Conservation (phyloP, 2,888 invertebrate genomes). For the Lysandra bellargus region DNA sequence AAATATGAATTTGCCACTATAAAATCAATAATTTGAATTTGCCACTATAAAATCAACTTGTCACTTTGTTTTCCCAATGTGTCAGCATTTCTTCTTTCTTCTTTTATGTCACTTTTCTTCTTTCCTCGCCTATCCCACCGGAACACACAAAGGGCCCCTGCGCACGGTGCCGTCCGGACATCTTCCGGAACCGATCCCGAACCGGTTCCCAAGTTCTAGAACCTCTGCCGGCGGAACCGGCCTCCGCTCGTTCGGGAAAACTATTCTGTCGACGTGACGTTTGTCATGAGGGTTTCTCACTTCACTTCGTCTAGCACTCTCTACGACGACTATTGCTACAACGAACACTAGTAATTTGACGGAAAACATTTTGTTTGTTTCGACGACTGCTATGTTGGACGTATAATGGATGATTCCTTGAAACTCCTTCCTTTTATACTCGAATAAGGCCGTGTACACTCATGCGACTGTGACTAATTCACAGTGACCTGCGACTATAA, state of each 20-base stretch:
- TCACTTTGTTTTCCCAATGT: background rate
- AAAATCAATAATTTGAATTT: background rate
- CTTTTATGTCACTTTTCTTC: background rate
- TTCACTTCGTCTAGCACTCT: background rate
- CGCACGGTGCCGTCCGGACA: background rate
- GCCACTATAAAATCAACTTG: background rate
- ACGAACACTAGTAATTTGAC: background rate
- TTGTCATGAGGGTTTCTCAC: background rate
- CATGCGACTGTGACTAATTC: constrained; percentile 7
- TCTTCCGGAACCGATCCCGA: background rate
- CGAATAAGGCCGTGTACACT: constrained; percentile 9
- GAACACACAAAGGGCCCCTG: background rate
- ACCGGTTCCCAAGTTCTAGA: background rate
- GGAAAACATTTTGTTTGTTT: constrained; percentile 14
- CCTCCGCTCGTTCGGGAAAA: constrained; percentile 6
- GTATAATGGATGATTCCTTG: background rate
- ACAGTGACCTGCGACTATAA: background rate
- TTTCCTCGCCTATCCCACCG: background rate
- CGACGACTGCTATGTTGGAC: background rate
- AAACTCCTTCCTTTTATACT: constrained; percentile 9
- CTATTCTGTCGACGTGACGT: background rate
- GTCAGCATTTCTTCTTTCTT: background rate
- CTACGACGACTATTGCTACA: constrained; percentile 10
- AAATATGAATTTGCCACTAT: background rate
- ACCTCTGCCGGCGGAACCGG: background rate